Evolutionary conservation across 2,888 invertebrate genomes (phyloP), one percentile per base, ranked within the genome.

Genomic region (Tipula confusa): DNA sequence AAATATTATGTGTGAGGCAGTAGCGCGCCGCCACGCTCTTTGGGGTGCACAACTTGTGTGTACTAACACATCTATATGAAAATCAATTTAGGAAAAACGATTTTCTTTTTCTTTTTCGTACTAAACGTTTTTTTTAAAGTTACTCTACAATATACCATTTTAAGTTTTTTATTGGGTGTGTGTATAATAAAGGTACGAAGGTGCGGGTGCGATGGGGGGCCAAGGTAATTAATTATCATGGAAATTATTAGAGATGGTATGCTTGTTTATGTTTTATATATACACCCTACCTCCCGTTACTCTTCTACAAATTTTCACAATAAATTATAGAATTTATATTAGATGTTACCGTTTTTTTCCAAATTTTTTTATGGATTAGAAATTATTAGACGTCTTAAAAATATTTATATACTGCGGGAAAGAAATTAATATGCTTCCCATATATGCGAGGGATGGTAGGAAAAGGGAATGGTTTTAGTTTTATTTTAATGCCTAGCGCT

Each of bases 291-390:
- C 64, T 6, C 24, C 18, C 48, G 18, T 48, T 48, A 48, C 9
- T 64, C 7, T 24, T 24, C 24, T 64, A 24, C 24, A 64, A 64
- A 64, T 64, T 64, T 64, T 24, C 11, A 64, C 64, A 64, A 64
- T 64, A 64, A 64, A 64, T 64, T 64, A 64, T 64, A 64, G 64
- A 64, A 64, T 64, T 64, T 64, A 64, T 64, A 64, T 24, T 64
- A 24, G 64, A 24, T 64, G 24, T 64, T 64, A 24, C 24, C 24
- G 64, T 64, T 18, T 7, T 64, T 18, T 64, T 64, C n/a, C n/a
- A n/a, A n/a, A n/a, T n/a, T 43, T 36, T 43, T n/a, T 43, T 64
- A 24, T 64, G 64, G 64, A 64, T 64, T 64, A 64, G 64, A 64
- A 64, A 64, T 64, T 64, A 64, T 64, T 64, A 64, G 64, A 64